A percentile compares a stretch with the other conserved stretches of the same genome.
Evolutionary conservation across 1,140 invertebrate species (phyloP).

Genomic region (Heliothis subflexa): DNA sequence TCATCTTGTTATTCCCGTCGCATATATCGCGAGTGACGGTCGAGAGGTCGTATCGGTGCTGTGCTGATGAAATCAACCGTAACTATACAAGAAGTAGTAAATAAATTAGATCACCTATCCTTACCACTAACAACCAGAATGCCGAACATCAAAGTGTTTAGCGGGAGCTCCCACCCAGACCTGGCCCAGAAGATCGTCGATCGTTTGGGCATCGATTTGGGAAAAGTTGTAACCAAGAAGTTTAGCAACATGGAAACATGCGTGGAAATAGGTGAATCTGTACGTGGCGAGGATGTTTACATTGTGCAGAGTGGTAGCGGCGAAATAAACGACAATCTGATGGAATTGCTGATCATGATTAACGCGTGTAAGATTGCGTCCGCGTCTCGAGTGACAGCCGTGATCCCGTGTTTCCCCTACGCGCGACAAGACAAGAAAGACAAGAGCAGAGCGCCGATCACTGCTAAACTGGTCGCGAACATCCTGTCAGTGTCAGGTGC

Average conservation of each 20-base stretch:
- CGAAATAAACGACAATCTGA: slow-evolving; percentile 99
- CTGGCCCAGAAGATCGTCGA: slow-evolving; percentile 98
- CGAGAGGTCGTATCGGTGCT: slow-evolving; percentile 63
- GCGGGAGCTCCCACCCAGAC: slow-evolving; percentile 98
- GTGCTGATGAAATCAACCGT: slow-evolving; percentile 83
- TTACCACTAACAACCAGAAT: slow-evolving; percentile 87
- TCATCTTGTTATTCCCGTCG: slow-evolving; percentile 64
- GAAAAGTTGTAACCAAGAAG: slow-evolving; percentile 99
- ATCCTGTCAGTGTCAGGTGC: slow-evolving; percentile 99
- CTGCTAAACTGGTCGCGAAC: slow-evolving; percentile 99
- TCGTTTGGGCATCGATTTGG: slow-evolving; percentile 97
- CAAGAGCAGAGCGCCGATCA: slow-evolving; percentile 99
- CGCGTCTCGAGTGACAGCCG: slow-evolving; percentile 98
- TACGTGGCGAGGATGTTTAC: slow-evolving; percentile 99
- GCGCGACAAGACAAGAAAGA: slow-evolving; percentile 99
- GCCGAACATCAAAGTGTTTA: slow-evolving; percentile 99
- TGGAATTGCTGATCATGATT: slow-evolving; percentile 99
- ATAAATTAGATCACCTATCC: slow-evolving; percentile 77
- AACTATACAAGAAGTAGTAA: slow-evolving; percentile 79
- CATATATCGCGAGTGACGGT: slow-evolving; percentile 64
- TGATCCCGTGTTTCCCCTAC: slow-evolving; percentile 99
- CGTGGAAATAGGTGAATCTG: slow-evolving; percentile 99
- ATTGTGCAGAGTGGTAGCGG: slow-evolving; percentile 99
- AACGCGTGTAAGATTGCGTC: slow-evolving; percentile 99
- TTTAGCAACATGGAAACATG: slow-evolving; percentile 99